Evolutionary conservation across 2,113 vertebrate genomes (phyloP), one percentile per base, ranked within the genome.

Genomic region (Poeciliopsis prolifica): DNA sequence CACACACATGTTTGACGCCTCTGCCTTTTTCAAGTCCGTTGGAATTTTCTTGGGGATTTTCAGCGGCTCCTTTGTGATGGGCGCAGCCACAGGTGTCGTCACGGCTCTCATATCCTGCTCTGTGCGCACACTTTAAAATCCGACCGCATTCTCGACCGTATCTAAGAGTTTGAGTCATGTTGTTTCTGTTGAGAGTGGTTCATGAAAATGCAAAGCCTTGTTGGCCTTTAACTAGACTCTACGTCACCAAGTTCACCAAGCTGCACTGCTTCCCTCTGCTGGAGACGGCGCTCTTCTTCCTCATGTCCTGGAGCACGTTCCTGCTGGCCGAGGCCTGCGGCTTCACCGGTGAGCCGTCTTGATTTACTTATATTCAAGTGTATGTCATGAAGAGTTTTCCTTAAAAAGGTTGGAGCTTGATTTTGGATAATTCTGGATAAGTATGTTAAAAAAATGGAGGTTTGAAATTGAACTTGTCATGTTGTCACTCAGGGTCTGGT

Each of bases 241-340:
- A 98, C 96, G 98, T 99, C 89, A 99, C 98, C 0, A 99, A 99
- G 89, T 99, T 99, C 92, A 99, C 98, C 68, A 99, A 98, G 89
- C 92, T 99, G 84, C 98, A 99, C 92, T 98, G 95, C 90, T 99
- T 99, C 88, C 98, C 98, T 8, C 94, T 99, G 87, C 95, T 99
- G 95, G 98, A 99, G 94, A 99, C 98, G 0, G 98, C 97, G 0
- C 96, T 99, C 63, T 99, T 99, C 92, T 99, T 99, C 93, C 88
- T 99, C 84, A 97, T 99, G 97, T 99, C 98, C 65, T 99, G 98
- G 98, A 99, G 98, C 88, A 99, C 98, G 0, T 99, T 99, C 92
- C 94, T 99, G 64, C 87, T 99, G 42, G 98, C 98, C 1, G 98
- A 99, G 92, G 97, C 98, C 10, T 99, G 98, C 68, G 97, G 97